A percentile compares a stretch with the other conserved stretches of the same genome.
Evolutionary conservation across 2,113 vertebrate species (phyloP).

Genomic region (Corydoras sp.): DNA sequence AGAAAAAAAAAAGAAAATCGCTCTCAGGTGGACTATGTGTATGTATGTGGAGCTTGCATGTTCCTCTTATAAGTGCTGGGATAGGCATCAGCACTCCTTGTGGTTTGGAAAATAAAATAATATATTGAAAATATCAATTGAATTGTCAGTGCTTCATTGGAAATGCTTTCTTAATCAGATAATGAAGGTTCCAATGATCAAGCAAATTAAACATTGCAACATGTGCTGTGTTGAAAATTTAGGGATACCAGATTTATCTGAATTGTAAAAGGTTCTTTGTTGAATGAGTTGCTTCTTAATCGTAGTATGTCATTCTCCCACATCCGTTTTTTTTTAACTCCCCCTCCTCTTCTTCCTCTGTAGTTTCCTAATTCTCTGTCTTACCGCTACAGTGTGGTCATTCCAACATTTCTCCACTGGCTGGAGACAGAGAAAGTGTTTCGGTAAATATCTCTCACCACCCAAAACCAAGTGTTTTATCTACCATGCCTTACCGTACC

Average conservation of each 20-base stretch:
- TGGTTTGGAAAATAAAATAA: too few species aligned
- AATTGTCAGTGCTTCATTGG: too few species aligned
- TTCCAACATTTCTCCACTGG: slow-evolving; percentile 60
- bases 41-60: too few species aligned
- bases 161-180: too few species aligned
- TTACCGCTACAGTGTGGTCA: slow-evolving; percentile 58
- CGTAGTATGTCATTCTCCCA: slow-evolving; percentile 31
- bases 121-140: too few species aligned
- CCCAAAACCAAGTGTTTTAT: slow-evolving; percentile 25
- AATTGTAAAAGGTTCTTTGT: slow-evolving; percentile 67
- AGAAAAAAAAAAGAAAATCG: too few species aligned
- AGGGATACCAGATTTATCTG: slow-evolving; percentile 54
- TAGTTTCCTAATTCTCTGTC: slow-evolving; percentile 51
- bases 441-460: slow-evolving; percentile 16
- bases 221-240: too few species aligned
- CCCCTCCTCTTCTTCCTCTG: slow-evolving; percentile 5
- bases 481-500: slow-evolving; percentile 46
- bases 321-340: slow-evolving; percentile 15
- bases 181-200: too few species aligned
- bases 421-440: slow-evolving; percentile 40
- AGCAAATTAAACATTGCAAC: too few species aligned
- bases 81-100: too few species aligned
- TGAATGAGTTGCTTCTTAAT: slow-evolving; percentile 53
- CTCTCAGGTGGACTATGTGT: too few species aligned
- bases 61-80: too few species aligned